Base-by-base conservation (phyloP, 1,140 invertebrate genomes). In the Dreissena polymorpha region DNA sequence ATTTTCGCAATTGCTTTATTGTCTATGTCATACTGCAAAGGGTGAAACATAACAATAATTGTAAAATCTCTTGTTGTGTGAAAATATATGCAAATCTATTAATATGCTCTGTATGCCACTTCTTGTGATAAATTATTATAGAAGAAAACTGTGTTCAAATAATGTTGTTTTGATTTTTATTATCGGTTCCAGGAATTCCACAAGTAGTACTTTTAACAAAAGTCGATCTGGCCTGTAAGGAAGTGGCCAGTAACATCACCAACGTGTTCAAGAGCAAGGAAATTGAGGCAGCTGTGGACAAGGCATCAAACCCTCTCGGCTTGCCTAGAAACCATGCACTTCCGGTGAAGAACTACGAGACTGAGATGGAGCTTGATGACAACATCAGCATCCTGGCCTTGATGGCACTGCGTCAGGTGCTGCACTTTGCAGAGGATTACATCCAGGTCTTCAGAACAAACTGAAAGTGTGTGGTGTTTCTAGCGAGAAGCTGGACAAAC, bases 321-420 rank as follows among this genome's bases (percentile, higher is more conserved):
- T 39, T 85, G n/a, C 84, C 84, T 21, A 67, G 63, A 16, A 23
- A 39, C 13, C 72, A 85, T 29, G 68, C 81, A 16, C 64, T 85
- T 53, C 79, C 79, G 13, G 69, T 81, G 18, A 81, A 85, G 78
- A 81, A 82, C 57, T 85, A 81, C 70, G 53, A 76, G 16, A 70
- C 64, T n/a, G 84, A 81, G 51, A 51, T 64, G 12, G 70, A 81
- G 16, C 49, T 85, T 6, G 73, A 81, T 13, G 65, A 76, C 5
- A 65, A 57, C n/a, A 74, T 77, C 29, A 78, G 78, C 29, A 60
- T 76, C 8, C 51, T 74, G 64, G 23, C 78, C 18, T 65, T 82
- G 0, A 51, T 72, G 49, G 39, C 67, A 14, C 55, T 82, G 8
- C 18, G 67, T 7, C 71, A 77, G 70, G 77, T 85, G 39, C 55